Percentiles rank a stretch among this genome's conserved stretches.
Evolutionary conservation across 1,140 invertebrate species (phyloP).

Genomic region (Diorhabda elongata): DNA sequence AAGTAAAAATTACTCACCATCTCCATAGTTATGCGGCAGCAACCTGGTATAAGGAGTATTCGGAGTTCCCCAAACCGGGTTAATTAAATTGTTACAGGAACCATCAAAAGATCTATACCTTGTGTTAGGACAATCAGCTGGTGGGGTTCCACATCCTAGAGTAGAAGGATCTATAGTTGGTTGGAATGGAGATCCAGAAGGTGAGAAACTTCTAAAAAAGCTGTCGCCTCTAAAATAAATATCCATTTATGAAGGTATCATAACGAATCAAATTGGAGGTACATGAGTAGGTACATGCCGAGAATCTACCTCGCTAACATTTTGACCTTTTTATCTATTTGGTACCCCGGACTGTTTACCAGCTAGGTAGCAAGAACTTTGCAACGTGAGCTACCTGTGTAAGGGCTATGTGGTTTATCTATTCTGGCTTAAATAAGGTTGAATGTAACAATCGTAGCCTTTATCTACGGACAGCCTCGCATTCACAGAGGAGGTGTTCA

Average conservation of each 20-base stretch:
- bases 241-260: not conserved
- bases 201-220: not conserved
- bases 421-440: too few relatives aligned
- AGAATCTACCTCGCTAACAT: too few relatives aligned
- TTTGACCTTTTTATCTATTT: too few relatives aligned
- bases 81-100: slow-evolving; percentile 76
- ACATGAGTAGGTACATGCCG: too few relatives aligned
- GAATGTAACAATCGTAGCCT: too few relatives aligned
- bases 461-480: too few relatives aligned
- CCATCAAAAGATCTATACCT: slow-evolving; percentile 76
- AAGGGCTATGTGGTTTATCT: too few relatives aligned
- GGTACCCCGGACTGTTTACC: too few relatives aligned
- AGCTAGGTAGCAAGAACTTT: too few relatives aligned
- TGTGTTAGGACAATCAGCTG: slow-evolving; percentile 49
- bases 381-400: too few relatives aligned
- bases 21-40: slow-evolving; percentile 73
- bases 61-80: slow-evolving; percentile 69
- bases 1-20: slow-evolving; percentile 56
- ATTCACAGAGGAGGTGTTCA: too few relatives aligned
- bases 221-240: not conserved
- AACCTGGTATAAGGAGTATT: slow-evolving; percentile 61
- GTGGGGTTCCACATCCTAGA: slow-evolving; percentile 46
- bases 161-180: slow-evolving; percentile 36
- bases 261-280: too few relatives aligned
- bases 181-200: not conserved